Base-by-base conservation (phyloP, 2,113 vertebrate genomes). In the Callionymus lyra region DNA sequence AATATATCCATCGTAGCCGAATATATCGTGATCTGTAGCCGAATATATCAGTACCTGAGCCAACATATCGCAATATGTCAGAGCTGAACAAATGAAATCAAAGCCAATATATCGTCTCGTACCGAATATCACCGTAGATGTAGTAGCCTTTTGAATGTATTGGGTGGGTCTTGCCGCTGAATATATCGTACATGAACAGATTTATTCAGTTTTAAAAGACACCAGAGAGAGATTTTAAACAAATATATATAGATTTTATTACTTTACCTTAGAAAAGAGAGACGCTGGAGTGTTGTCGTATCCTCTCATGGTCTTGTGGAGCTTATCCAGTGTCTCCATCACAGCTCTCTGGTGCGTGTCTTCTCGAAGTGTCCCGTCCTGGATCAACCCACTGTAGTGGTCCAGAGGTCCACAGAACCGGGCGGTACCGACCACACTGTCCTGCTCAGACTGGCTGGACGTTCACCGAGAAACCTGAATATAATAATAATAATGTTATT, bases 1-100 rank as follows among this genome's bases (percentile, higher is more conserved):
- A 99, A 98, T 79, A 99, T 91, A 81, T 99, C 94, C 95, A 99
- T 99, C 72, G n/a, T n/a, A n/a, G n/a, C n/a, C n/a, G n/a, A n/a
- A n/a, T n/a, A n/a, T n/a, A n/a, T n/a, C n/a, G n/a, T n/a, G n/a
- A n/a, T n/a, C n/a, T n/a, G n/a, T n/a, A n/a, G n/a, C n/a, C n/a
- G n/a, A n/a, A n/a, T n/a, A n/a, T n/a, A n/a, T n/a, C n/a, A n/a
- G n/a, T n/a, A n/a, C n/a, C n/a, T n/a, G n/a, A n/a, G n/a, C n/a
- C n/a, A n/a, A n/a, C n/a, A n/a, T n/a, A n/a, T n/a, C n/a, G n/a
- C n/a, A n/a, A n/a, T n/a, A n/a, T n/a, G n/a, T n/a, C n/a, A n/a
- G n/a, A n/a, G n/a, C n/a, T n/a, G n/a, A n/a, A n/a, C n/a, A n/a
- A n/a, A n/a, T n/a, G n/a, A n/a, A n/a, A n/a, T n/a, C n/a, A n/a